Evolutionary conservation across 2,888 invertebrate species (phyloP).

Genomic region (Acronicta psi): DNA sequence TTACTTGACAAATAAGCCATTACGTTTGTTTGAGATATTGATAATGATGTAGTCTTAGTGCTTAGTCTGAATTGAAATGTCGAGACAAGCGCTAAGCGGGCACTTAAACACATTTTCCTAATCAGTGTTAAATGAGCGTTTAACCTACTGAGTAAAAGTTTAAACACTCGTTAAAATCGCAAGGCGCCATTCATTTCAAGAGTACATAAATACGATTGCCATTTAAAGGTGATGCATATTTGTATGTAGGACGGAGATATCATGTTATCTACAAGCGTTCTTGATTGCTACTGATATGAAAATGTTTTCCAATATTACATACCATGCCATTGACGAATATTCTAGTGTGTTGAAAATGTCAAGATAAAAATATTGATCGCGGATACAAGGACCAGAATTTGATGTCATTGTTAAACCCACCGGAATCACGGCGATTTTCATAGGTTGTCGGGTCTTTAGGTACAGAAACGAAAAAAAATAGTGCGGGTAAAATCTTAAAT

Average conservation of each 20-base stretch:
- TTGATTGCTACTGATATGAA: constrained; percentile 34
- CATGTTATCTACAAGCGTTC: constrained; percentile 28
- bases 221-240: constrained; percentile 26
- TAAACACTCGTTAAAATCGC: neutral
- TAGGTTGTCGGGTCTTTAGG: too few species aligned
- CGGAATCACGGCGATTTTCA: too few species aligned
- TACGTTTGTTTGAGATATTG: too few species aligned
- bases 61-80: too few species aligned
- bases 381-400: neutral
- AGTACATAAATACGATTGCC: constrained; percentile 3
- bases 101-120: neutral
- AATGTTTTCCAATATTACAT: constrained; percentile 26
- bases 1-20: too few species aligned
- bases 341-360: neutral
- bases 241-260: constrained; percentile 38
- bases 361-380: neutral
- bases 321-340: constrained; percentile 1
- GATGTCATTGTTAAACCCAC: neutral
- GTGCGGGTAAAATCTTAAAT: too few species aligned
- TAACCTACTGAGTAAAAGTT: neutral
- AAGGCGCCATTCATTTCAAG: constrained; percentile 12
- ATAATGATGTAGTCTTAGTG: too few species aligned
- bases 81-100: neutral
- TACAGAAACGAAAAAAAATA: too few species aligned
- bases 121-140: neutral